phyloP scores from a whole-genome alignment of 2,113 vertebrate genomes.

The Smithornis capensis region DNA sequence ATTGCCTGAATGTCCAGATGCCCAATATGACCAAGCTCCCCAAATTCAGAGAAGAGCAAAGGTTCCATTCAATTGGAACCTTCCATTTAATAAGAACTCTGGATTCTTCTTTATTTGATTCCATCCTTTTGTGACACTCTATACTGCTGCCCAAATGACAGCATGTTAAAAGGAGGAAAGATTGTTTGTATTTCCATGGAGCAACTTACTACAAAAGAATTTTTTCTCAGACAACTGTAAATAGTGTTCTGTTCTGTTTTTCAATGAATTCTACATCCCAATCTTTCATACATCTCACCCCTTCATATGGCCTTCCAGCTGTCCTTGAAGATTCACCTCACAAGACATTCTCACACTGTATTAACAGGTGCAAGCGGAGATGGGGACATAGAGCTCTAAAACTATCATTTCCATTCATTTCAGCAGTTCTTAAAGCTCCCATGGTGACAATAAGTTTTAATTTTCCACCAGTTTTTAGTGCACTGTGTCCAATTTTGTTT shows the following conservation, averaged over 20 bases:
- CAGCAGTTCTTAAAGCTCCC: conserved; percentile 3
- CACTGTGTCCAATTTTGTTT: conserved; percentile 11
- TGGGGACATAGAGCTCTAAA: background rate
- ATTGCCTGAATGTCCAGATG: background rate
- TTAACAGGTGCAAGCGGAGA: background rate
- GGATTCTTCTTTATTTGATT: background rate
- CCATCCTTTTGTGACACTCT: background rate
- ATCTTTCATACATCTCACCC: background rate
- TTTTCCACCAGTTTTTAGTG: conserved; percentile 7
- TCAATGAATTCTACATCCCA: background rate
- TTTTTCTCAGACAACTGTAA: background rate
- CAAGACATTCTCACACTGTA: background rate
- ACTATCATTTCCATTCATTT: background rate
- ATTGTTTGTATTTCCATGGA: background rate
- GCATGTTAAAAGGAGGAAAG: background rate
- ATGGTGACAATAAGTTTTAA: background rate
- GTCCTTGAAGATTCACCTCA: background rate
- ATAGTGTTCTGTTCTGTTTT: background rate
- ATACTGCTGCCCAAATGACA: background rate
- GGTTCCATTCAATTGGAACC: background rate
- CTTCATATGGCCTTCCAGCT: background rate
- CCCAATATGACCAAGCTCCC: background rate
- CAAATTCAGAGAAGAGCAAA: background rate
- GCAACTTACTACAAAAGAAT: background rate
- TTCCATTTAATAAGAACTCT: background rate